A percentile compares a stretch with the other conserved stretches of the same genome.
Evolutionary conservation across 2,113 vertebrate species (phyloP).

Genomic region (Eclectus roratus): DNA sequence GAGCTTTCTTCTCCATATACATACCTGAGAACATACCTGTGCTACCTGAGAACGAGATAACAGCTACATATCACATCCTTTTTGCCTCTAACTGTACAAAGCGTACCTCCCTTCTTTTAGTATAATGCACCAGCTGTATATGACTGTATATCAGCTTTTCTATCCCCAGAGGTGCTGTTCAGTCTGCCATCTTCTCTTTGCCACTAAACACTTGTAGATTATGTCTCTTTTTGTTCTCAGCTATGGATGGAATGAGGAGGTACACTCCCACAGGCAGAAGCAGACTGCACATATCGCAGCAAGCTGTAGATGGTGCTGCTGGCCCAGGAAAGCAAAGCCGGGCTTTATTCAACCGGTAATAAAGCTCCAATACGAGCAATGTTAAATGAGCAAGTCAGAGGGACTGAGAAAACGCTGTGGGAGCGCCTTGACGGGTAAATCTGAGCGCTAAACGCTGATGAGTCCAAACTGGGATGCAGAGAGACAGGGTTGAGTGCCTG

Average conservation of each 20-base stretch:
- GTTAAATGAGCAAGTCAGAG: neutral
- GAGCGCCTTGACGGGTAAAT: neutral
- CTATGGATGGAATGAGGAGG: neutral
- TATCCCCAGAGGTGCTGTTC: neutral
- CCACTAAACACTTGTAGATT: neutral
- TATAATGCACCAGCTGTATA: neutral
- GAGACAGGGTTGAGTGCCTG: accelerated
- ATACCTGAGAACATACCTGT: too few relatives aligned
- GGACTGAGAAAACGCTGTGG: neutral
- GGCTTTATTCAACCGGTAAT: accelerated
- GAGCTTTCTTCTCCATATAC: neutral
- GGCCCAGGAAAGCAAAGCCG: neutral
- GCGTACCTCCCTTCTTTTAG: neutral
- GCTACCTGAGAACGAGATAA: neutral
- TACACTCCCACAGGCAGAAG: accelerated
- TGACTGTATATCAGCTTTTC: neutral
- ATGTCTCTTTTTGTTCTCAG: neutral
- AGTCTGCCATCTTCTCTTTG: neutral
- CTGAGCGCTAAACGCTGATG: neutral
- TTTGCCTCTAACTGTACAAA: neutral
- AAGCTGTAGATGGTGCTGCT: conserved; percentile 57
- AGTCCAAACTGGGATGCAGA: neutral
- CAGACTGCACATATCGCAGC: accelerated
- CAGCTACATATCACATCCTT: neutral
- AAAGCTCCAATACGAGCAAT: neutral